A percentile compares a stretch with the other conserved stretches of the same genome.
Conservation (phyloP, 2,113 vertebrate species). For the Elachura formosa region DNA sequence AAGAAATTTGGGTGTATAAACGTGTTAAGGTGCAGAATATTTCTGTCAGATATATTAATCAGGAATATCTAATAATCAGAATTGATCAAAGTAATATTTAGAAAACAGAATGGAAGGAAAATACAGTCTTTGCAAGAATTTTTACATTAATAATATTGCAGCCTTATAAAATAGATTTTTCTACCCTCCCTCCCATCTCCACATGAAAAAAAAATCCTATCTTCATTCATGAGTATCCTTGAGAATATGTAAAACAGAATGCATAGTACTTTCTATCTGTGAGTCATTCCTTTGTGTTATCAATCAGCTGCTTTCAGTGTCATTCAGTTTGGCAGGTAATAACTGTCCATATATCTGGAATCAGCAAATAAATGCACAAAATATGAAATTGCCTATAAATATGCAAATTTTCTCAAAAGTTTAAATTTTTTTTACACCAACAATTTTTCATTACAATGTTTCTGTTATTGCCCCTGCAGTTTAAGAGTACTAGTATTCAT, state of each 20-base stretch:
- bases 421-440: not conserved
- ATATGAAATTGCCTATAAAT: not conserved
- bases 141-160: not conserved
- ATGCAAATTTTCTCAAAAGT: not conserved
- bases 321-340: not conserved
- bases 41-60: not conserved
- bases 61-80: not conserved
- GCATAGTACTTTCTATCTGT: not conserved
- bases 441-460: not conserved
- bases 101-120: accelerated
- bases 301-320: not conserved
- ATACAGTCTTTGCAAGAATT: not conserved
- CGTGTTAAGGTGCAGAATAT: not conserved
- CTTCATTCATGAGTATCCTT: not conserved
- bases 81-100: not conserved
- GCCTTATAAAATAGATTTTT: not conserved
- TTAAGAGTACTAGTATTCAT: not conserved
- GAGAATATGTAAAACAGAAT: not conserved
- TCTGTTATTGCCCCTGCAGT: not conserved
- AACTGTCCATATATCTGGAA: not conserved
- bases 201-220: not conserved
- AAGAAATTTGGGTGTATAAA: not conserved
- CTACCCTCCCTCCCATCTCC: not conserved
- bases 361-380: not conserved
- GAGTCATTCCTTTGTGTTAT: not conserved